Conservation (phyloP, 1,140 invertebrate species). For the Adoxophyes honmai region DNA sequence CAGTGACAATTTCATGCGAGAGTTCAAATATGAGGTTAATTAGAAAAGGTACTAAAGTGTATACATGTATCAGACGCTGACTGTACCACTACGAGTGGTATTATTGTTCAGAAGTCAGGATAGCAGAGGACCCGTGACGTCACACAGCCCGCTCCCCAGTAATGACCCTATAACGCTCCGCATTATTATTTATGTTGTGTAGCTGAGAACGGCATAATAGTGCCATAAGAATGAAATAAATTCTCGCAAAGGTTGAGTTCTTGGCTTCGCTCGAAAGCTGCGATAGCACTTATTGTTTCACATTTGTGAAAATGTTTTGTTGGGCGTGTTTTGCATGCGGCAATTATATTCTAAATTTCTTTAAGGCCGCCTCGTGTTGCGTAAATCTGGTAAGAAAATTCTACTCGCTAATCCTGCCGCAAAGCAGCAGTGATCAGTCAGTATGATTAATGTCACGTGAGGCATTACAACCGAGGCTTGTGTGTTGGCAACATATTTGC, state of each 20-base stretch:
- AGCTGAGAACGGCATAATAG: conserved; percentile 71
- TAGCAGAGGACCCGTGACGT: conserved; percentile 40
- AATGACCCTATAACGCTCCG: conserved; percentile 69
- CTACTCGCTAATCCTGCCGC: too few relatives aligned
- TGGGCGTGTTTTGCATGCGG: conserved; percentile 35
- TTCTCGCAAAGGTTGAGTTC: conserved; percentile 66
- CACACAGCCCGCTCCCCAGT: conserved; percentile 54
- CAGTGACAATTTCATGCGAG: too few relatives aligned
- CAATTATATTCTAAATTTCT: conserved; percentile 28
- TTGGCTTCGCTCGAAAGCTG: conserved; percentile 52
- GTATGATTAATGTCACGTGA: too few relatives aligned
- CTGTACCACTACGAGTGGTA: conserved; percentile 4
- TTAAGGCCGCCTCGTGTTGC: not conserved
- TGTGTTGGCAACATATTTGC: too few relatives aligned
- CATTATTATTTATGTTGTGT: conserved; percentile 76
- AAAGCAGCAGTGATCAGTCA: too few relatives aligned
- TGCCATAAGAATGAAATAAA: conserved; percentile 73
- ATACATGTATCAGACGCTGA: too few relatives aligned
- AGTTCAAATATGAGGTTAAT: too few relatives aligned
- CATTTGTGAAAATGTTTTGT: conserved; percentile 45
- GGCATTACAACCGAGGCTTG: too few relatives aligned
- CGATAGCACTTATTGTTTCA: conserved; percentile 55
- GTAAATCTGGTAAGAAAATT: too few relatives aligned
- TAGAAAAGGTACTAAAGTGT: too few relatives aligned
- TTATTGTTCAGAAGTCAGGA: conserved; percentile 24